Percentiles rank a stretch among this genome's conserved stretches.
phyloP scores from a whole-genome alignment of 2,888 invertebrate genomes.

The Lasius fuliginosus region DNA sequence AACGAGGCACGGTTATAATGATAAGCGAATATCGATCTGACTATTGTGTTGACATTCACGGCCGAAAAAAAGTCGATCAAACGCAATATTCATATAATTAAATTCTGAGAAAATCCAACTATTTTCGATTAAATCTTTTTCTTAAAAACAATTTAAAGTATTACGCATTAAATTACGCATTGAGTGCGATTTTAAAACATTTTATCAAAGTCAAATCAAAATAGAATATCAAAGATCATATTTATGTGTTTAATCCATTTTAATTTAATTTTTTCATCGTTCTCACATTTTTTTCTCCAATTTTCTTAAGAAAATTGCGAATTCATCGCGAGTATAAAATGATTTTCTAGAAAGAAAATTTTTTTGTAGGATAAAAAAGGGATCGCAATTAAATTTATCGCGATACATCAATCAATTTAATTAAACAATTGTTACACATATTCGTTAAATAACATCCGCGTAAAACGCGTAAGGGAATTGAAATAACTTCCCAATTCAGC shows the following conservation, averaged over 20 bases:
- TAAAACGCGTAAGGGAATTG: not conserved
- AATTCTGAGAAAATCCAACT: not conserved
- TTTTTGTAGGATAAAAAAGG: not conserved
- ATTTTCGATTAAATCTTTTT: not conserved
- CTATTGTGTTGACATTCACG: constrained; percentile 30
- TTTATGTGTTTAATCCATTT: not conserved
- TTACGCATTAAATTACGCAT: not conserved
- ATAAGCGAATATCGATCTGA: constrained; percentile 48
- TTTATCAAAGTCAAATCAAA: not conserved
- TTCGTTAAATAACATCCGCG: constrained; percentile 1
- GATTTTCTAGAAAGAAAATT: no score
- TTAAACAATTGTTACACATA: not conserved
- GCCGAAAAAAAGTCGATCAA: not conserved
- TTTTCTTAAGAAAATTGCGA: not conserved
- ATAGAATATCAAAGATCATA: not conserved
- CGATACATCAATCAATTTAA: not conserved
- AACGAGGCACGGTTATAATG: constrained; percentile 25
- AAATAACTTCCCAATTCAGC: constrained; percentile 12
- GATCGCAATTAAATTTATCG: not conserved
- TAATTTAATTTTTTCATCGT: not conserved
- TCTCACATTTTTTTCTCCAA: not conserved
- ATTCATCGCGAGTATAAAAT: not conserved
- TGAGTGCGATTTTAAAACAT: not conserved
- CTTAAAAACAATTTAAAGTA: not conserved
- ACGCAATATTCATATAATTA: not conserved